Conservation (phyloP, 2,113 vertebrate species). For the Irena cyanogastra region DNA sequence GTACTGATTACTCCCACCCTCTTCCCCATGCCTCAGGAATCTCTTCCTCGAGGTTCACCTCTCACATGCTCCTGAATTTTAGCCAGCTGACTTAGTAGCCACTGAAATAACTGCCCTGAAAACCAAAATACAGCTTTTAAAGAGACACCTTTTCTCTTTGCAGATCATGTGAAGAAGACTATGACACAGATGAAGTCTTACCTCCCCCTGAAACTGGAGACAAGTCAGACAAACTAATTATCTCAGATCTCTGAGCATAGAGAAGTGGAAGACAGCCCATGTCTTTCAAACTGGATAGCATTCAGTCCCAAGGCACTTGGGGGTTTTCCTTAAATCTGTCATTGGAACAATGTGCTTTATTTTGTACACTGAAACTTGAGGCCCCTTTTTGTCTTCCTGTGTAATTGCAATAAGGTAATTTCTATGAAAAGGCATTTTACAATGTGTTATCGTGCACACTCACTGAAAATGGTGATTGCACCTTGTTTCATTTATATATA, state of each 20-base stretch:
- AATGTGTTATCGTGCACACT: slow-evolving; percentile 62
- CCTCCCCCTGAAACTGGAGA: slow-evolving; percentile 85
- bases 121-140: neutral
- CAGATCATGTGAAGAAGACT: slow-evolving; percentile 96
- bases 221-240: slow-evolving; percentile 88
- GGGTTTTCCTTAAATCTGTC: slow-evolving; percentile 44
- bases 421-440: slow-evolving; percentile 71
- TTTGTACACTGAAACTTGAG: slow-evolving; percentile 67
- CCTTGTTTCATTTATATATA: slow-evolving; percentile 32
- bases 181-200: slow-evolving; percentile 88
- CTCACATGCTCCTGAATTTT: neutral
- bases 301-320: slow-evolving; percentile 30
- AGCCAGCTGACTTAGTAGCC: neutral
- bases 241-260: slow-evolving; percentile 84
- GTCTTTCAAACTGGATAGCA: slow-evolving; percentile 50
- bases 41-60: neutral
- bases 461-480: slow-evolving; percentile 37
- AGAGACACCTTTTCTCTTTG: slow-evolving; percentile 53
- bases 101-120: neutral
- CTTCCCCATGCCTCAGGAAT: neutral
- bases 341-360: slow-evolving; percentile 62
- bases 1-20: neutral
- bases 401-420: slow-evolving; percentile 70
- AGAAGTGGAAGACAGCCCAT: slow-evolving; percentile 49
- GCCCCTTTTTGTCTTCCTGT: slow-evolving; percentile 54